Base-by-base conservation (phyloP, 2,113 vertebrate genomes). In the Entelurus aequoreus region DNA sequence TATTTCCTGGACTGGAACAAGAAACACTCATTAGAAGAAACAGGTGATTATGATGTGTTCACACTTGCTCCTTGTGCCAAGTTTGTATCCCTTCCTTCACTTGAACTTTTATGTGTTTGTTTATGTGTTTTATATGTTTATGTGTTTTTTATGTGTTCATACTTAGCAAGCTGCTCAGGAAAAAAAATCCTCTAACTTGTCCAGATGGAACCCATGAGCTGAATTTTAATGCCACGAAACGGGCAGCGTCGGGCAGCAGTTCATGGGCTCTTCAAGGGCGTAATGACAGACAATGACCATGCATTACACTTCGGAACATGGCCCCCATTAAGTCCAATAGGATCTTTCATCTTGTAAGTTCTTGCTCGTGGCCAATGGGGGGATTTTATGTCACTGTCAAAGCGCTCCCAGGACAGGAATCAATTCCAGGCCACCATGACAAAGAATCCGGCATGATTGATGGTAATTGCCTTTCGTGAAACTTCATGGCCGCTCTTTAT, bases 261-360 rank as follows among this genome's bases (percentile, higher is more conserved):
- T 88, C 86, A 89, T 84, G 86, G 87, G 81, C 81, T 84, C 85
- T 83, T 81, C 87, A 90, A 88, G 88, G 85, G 72, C 80, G 68
- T 85, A 81, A 87, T 87, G 82, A 87, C 75, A 89, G 76, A 81
- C 85, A 86, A 80, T 86, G 83, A 67, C 77, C 83, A 65, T 72
- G 77, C 82, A 87, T 88, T 86, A 80, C 82, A 79, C 78, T 82
- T 76, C 77, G 70, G 72, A 77, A 77, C 69, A 62, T 59, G 70
- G 61, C 73, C 65, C 62, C 77, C 76, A 75, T 86, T 84, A 85
- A 63, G 63, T 62, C 81, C 78, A 83, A 80, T 60, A 62, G 75
- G 78, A 84, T 75, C 76, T 87, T 87, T 80, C 79, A 80, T 90
- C 82, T 80, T 72, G 67, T 66, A 58, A 53, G 15, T 78, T 78